Base-by-base conservation (phyloP, 2,113 vertebrate species). In the Cyanoramphus novaezelandiae region DNA sequence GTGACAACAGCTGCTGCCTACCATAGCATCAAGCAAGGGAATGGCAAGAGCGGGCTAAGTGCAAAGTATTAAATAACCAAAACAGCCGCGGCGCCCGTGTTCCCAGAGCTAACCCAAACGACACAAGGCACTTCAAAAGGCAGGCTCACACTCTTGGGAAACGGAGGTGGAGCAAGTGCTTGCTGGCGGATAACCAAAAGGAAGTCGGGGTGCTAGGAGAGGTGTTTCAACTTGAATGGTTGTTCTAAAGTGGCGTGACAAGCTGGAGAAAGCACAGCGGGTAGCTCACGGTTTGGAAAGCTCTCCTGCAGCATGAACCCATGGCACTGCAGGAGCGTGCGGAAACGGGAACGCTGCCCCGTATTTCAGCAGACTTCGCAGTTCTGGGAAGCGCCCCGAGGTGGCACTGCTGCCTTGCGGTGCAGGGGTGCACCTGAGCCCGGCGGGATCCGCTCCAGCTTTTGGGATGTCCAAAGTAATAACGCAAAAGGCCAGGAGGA, bases 21-120 rank as follows among this genome's bases (percentile, higher is more conserved):
- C 46, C 46, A 0, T 0, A 65, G 46, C 6, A 1, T 65, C 52
- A 35, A 5, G 18, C 44, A 17, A 49, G 47, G 8, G 1, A 71
- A 47, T 23, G 33, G 13, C 14, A 33, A 23, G 43, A 49, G 14
- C 16, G 57, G 35, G 33, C 77, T 63, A 77, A 72, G 21, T 50
- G 47, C 15, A 2, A 35, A 64, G 35, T 44, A 27, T 68, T 78
- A 43, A 92, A 47, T 65, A 41, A 79, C 16, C 0, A 0, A 15
- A 44, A 39, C 6, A 25, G 63, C 41, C 0, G 2, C 17, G 14
- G 46, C 3, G 1, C 13, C 49, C 28, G 20, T 71, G 35, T 67
- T 72, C 35, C 64, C 62, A 55, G 80, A 60, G 53, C 53, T 70
- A 31, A 20, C 46, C 18, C 1, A 0, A 46, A 16, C 17, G 31